Evolutionary conservation across 1,140 invertebrate genomes (phyloP).

Genomic region (Rhagoletis pomonella): DNA sequence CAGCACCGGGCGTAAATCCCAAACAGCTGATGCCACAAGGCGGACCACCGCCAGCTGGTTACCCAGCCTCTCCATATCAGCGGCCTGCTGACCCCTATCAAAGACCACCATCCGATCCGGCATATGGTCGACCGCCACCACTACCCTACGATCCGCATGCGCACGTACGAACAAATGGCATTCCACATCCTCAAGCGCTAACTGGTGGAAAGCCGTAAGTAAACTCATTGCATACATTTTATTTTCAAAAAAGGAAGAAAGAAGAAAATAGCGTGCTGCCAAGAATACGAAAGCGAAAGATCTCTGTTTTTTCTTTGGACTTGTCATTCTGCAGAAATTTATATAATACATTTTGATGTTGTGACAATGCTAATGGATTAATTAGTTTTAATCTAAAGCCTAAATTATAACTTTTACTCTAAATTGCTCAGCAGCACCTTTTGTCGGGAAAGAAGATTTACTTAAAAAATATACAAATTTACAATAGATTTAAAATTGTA

Average conservation of each 20-base stretch:
- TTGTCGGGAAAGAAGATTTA: too few relatives aligned
- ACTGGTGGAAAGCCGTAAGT: constrained; percentile 93
- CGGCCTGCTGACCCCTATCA: constrained; percentile 75
- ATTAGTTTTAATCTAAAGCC: too few relatives aligned
- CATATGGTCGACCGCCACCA: constrained; percentile 79
- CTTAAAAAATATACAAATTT: too few relatives aligned
- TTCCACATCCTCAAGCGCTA: constrained; percentile 81
- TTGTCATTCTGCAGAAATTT: too few relatives aligned
- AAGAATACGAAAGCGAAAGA: too few relatives aligned
- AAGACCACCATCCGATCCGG: constrained; percentile 78
- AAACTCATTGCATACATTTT: background rate
- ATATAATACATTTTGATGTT: too few relatives aligned
- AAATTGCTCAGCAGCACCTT: too few relatives aligned
- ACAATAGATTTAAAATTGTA: background rate
- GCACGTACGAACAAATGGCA: constrained; percentile 82
- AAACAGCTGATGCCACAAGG: constrained; percentile 75
- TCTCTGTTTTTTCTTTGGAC: too few relatives aligned
- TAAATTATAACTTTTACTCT: too few relatives aligned
- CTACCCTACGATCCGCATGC: constrained; percentile 87
- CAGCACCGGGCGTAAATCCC: constrained; percentile 77
- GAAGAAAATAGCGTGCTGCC: too few relatives aligned
- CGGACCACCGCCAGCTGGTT: constrained; percentile 71
- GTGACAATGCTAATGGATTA: too few relatives aligned
- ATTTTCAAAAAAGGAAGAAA: too few relatives aligned
- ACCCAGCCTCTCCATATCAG: constrained; percentile 74